These are phyloP conservation scores for Epinotia nisella DNA, from an alignment of 2,888 invertebrate species.

Conservation along the genomic window DNA sequence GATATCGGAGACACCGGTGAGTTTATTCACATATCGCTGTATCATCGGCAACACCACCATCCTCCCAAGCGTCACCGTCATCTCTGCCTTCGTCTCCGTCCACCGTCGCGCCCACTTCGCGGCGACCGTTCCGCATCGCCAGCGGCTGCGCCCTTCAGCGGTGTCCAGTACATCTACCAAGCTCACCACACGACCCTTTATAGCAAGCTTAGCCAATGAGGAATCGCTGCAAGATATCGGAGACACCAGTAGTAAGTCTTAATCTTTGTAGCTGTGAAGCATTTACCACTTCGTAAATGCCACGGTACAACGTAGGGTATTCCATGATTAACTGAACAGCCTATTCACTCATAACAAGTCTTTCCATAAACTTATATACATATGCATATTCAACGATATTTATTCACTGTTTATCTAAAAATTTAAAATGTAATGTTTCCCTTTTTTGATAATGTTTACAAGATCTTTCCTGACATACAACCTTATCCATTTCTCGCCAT, in stretches of 20 bases:
- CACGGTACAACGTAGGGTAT: neutral
- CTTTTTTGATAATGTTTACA: neutral
- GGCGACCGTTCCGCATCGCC: conserved; percentile 71
- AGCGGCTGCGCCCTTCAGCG: conserved; percentile 60
- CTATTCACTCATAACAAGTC: too few species aligned
- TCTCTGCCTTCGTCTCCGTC: conserved; percentile 47
- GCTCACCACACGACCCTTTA: conserved; percentile 53
- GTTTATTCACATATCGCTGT: conserved; percentile 20
- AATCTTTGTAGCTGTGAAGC: neutral
- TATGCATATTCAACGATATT: too few species aligned
- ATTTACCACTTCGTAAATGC: too few species aligned
- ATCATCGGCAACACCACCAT: conserved; percentile 44
- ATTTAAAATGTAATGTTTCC: neutral
- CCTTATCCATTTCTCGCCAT: neutral
- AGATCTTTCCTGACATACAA: neutral
- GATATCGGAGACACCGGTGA: conserved; percentile 67
- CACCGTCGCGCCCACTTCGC: conserved; percentile 51
- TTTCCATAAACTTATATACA: too few species aligned
- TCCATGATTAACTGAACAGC: neutral
- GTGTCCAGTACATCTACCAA: conserved; percentile 52
- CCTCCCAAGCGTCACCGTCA: conserved; percentile 46
- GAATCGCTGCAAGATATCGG: conserved; percentile 68
- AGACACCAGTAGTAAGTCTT: conserved; percentile 61
- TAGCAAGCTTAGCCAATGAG: conserved; percentile 60
- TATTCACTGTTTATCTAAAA: too few species aligned